These are phyloP conservation scores for Drosophila mojavensis DNA, from an alignment of 1,140 invertebrate genomes.

Conservation along the genomic window DNA sequence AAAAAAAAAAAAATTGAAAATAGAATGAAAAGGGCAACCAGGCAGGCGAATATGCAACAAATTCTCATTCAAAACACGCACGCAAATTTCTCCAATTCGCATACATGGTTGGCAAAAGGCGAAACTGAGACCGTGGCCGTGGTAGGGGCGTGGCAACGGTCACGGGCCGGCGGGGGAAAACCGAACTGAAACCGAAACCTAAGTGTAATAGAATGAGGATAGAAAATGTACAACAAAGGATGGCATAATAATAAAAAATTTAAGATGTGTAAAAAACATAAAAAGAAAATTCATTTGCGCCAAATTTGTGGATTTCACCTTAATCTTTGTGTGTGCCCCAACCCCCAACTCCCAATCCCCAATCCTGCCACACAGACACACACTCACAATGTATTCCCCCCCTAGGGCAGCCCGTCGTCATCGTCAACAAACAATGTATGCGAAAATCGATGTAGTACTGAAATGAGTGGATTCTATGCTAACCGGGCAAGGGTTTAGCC, in stretches of 20 bases:
- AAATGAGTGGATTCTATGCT: constrained; percentile 50
- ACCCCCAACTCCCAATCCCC: not conserved
- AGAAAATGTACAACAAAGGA: constrained; percentile 80
- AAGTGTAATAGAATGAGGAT: constrained; percentile 81
- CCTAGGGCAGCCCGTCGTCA: no score
- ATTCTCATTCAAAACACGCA: constrained; percentile 83
- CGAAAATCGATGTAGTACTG: constrained; percentile 71
- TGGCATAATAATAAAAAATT: constrained; percentile 83
- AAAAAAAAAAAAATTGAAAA: not conserved
- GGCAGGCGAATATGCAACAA: constrained; percentile 73
- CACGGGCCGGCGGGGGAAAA: constrained; percentile 1
- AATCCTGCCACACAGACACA: not conserved
- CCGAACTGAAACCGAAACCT: constrained; percentile 47
- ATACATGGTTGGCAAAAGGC: constrained; percentile 55
- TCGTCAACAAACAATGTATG: constrained; percentile 62
- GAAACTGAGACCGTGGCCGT: constrained; percentile 21
- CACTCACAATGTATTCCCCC: not conserved
- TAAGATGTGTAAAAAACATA: constrained; percentile 83
- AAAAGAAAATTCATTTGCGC: constrained; percentile 83
- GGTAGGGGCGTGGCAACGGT: not conserved
- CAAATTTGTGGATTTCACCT: constrained; percentile 83
- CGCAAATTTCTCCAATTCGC: constrained; percentile 82
- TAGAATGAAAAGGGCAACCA: constrained; percentile 53
- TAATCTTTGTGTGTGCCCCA: constrained; percentile 59
- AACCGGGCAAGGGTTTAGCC: constrained; percentile 56